Base-by-base conservation (phyloP, 2,888 invertebrate species). In the Synergus itoensis region DNA sequence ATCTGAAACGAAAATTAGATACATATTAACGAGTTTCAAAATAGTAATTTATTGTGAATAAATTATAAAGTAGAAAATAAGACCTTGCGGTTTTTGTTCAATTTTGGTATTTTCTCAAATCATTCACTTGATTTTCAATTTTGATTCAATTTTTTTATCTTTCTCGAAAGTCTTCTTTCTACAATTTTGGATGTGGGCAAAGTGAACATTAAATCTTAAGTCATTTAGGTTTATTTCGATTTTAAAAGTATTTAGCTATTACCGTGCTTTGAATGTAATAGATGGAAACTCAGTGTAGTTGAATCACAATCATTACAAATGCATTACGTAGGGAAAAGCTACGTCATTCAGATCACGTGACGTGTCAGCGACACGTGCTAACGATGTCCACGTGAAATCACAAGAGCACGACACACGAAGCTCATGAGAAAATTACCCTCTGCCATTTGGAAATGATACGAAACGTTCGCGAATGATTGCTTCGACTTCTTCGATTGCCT, bases 271-370 rank as follows among this genome's bases (percentile, higher is more conserved):
- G 7, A 67, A 43, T 67, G 43, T 67, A 65, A 64, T 64, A 18
- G 21, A 69, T 14, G 36, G n/a, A 48, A 48, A 69, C 28, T 69
- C 48, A 69, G 48, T 21, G 8, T n/a, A 12, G 36, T 16, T 48
- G 48, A 69, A 69, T 69, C 48, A 9, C 48, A 48, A 48, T 48
- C 48, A 69, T 36, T 36, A 69, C 28, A 69, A 48, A 48, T 9
- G 69, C 18, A 57, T 69, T 69, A 69, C 21, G 67, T 45, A 69
- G 69, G 53, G 48, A n/a, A 69, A 69, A 53, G 69, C 28, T 28
- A 69, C 69, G 69, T 69, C 69, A 69, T 69, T 48, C 7, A 45
- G 43, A 18, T 67, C 67, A 67, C 45, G 67, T 67, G 67, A 67
- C 67, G 21, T 67, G 67, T 18, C 43, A 67, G n/a, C 48, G 48